Conservation (phyloP, 2,888 invertebrate genomes). For the Iphiclides podalirius region DNA sequence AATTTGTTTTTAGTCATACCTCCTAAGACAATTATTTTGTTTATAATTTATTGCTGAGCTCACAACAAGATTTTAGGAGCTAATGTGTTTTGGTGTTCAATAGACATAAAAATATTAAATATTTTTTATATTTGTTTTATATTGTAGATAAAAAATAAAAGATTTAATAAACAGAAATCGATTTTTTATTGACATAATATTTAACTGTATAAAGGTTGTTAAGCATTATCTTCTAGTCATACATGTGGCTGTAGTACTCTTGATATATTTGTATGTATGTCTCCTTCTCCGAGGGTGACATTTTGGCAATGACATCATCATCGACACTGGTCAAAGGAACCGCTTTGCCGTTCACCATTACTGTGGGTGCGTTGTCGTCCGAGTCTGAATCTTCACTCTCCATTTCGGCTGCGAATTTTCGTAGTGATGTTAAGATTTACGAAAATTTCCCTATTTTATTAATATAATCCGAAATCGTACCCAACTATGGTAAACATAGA, state of each 20-base stretch:
- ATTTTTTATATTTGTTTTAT: slow-evolving; percentile 12
- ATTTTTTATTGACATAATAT: neutral
- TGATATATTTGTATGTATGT: slow-evolving; percentile 96
- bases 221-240: slow-evolving; percentile 76
- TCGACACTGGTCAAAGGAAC: slow-evolving; percentile 92
- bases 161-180: neutral
- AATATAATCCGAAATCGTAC: too few relatives aligned
- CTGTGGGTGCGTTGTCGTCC: slow-evolving; percentile 89
- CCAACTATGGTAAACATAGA: too few relatives aligned
- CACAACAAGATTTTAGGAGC: neutral
- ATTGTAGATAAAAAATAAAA: neutral
- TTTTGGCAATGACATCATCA: slow-evolving; percentile 91
- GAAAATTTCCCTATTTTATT: too few relatives aligned
- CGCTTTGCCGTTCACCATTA: slow-evolving; percentile 88
- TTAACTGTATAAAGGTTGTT: neutral
- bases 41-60: slow-evolving; percentile 11
- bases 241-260: slow-evolving; percentile 95
- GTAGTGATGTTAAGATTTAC: too few relatives aligned
- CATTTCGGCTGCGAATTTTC: slow-evolving; percentile 81
- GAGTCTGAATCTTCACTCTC: slow-evolving; percentile 88
- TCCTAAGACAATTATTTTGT: slow-evolving; percentile 19
- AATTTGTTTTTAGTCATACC: slow-evolving; percentile 25
- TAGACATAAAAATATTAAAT: neutral
- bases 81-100: neutral
- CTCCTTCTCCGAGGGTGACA: slow-evolving; percentile 96